Evolutionary conservation across 2,113 vertebrate species (phyloP), one percentile per base, ranked within the genome.

Genomic region (Gymnarchus niloticus): DNA sequence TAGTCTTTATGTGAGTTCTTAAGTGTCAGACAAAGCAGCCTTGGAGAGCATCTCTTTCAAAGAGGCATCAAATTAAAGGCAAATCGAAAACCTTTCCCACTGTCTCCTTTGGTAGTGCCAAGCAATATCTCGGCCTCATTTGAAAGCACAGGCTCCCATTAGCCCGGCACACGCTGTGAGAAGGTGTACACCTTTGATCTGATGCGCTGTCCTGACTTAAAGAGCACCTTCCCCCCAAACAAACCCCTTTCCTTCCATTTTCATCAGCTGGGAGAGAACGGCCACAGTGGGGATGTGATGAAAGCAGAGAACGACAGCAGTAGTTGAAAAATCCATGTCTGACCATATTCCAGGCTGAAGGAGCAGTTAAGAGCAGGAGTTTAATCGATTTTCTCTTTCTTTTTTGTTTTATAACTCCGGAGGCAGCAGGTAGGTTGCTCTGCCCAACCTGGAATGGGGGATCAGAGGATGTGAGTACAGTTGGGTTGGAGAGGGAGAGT

Each of bases 161-260:
- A 87, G 65, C 87, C 87, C 51, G 82, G 83, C 86, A 57, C 87
- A 90, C 87, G 90, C 88, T 89, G 88, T 84, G 81, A 86, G 89
- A 84, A 88, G 87, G 84, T 88, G 86, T 2, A 21, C 25, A 17
- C 25, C 87, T 93, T 91, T 93, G 90, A 93, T 92, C 91, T 91
- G 89, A 88, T 87, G 78, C 90, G 88, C 59, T 57, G 89, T 88
- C 89, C 91, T 90, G 83, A 83, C 88, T 88, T 89, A 88, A 85
- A 88, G 89, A 88, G 86, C 90, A 87, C 91, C 87, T 84, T 84
- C 88, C 86, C 89, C 90, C 23, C 25, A 51, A 73, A 54, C 65
- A 61, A 84, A 77, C 80, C 33, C 61, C 59, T 54, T 84, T 87
- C 48, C 81, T 77, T 87, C 65, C 81, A 78, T 83, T 88, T 85